Conservation (phyloP, 2,888 invertebrate genomes). For the Cantharis rustica region DNA sequence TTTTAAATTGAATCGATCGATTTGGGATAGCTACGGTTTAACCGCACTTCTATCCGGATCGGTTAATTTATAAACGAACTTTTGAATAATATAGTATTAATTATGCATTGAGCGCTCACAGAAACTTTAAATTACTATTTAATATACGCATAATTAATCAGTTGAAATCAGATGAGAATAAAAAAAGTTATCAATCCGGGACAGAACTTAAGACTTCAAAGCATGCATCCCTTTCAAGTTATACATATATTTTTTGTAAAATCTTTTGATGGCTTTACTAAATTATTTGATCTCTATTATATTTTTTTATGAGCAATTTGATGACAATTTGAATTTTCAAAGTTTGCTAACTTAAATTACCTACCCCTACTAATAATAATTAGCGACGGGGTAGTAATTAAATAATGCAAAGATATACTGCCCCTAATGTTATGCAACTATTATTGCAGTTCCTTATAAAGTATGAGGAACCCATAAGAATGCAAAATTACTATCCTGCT, state of each 20-base stretch:
- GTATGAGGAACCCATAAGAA: not conserved
- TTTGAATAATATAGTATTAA: not conserved
- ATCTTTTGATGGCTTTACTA: too few species aligned
- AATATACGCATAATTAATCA: not conserved
- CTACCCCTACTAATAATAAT: not conserved
- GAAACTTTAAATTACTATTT: not conserved
- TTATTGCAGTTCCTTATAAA: slow-evolving; percentile 1
- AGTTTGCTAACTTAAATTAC: not conserved
- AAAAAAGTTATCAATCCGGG: not conserved
- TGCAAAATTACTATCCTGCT: not conserved
- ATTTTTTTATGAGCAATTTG: not conserved
- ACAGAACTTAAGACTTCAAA: too few species aligned
- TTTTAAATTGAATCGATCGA: not conserved
- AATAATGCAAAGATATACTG: not conserved
- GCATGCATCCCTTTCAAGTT: too few species aligned
- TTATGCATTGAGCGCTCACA: not conserved
- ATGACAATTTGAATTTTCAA: not conserved
- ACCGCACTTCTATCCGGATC: not conserved
- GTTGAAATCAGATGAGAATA: not conserved
- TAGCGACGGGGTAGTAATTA: not conserved
- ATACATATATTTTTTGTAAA: too few species aligned
- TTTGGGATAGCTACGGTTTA: not conserved
- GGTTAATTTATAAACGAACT: not conserved
- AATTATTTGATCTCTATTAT: too few species aligned
- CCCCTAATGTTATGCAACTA: slow-evolving; percentile 22